Conservation (phyloP, 2,888 invertebrate genomes). For the Antitype chi region DNA sequence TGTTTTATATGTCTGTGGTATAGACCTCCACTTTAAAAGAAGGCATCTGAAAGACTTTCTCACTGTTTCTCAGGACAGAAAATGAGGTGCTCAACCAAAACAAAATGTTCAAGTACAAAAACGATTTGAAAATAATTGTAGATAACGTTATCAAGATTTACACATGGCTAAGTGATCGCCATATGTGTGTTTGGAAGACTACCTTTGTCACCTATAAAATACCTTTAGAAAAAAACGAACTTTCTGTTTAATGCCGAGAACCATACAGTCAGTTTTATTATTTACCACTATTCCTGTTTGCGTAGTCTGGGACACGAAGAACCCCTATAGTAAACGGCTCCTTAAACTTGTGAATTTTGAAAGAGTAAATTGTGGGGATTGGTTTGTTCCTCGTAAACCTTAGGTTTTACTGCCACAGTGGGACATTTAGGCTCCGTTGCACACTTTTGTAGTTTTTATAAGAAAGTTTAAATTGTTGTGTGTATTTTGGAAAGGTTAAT, state of each 20-base stretch:
- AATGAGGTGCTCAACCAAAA: no score
- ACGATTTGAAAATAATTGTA: no score
- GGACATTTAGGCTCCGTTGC: neutral
- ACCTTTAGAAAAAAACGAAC: neutral
- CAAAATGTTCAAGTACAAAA: no score
- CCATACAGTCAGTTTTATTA: slow-evolving; percentile 11
- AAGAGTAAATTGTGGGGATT: neutral
- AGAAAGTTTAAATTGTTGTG: neutral
- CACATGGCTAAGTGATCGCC: neutral
- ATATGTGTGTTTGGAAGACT: neutral
- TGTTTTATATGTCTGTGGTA: no score
- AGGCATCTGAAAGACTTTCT: no score
- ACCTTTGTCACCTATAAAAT: neutral
- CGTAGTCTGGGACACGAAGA: neutral
- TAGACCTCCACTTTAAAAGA: no score
- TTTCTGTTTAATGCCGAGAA: neutral
- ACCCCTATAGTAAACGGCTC: neutral
- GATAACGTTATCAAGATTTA: no score
- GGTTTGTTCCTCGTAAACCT: slow-evolving; percentile 26
- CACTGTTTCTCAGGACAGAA: no score
- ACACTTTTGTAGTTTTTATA: no score
- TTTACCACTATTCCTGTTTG: slow-evolving; percentile 23
- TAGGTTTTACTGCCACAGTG: slow-evolving; percentile 7
- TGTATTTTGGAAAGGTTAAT: neutral
- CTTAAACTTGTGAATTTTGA: slow-evolving; percentile 22